Conservation (phyloP, 1,140 invertebrate genomes). For the Theocolax elegans region DNA sequence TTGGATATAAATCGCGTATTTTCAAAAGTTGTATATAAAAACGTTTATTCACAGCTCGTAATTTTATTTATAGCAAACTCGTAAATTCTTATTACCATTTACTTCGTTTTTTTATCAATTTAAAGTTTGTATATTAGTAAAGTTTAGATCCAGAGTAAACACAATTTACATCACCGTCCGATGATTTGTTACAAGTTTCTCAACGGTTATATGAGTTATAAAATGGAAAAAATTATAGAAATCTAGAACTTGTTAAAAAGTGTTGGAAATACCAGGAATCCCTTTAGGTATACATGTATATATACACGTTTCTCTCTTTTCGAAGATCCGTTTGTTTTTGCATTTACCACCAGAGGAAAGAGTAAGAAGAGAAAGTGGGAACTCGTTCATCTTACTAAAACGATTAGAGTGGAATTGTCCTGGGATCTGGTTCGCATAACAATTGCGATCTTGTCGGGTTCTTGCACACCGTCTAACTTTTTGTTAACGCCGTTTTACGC, state of each 20-base stretch:
- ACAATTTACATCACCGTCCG: too few species aligned
- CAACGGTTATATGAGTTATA: too few species aligned
- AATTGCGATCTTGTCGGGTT: neutral
- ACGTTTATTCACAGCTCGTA: too few species aligned
- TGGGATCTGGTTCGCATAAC: constrained; percentile 28
- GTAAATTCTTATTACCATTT: too few species aligned
- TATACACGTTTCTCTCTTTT: neutral
- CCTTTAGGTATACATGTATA: neutral
- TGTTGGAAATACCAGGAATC: neutral
- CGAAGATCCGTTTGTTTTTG: neutral
- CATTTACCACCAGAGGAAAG: neutral
- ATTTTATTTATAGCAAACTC: too few species aligned
- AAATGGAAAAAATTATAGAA: neutral
- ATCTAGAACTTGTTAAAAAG: neutral
- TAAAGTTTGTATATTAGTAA: too few species aligned
- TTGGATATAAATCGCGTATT: too few species aligned
- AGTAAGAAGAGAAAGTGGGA: neutral
- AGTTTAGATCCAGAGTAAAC: too few species aligned
- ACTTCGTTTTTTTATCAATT: too few species aligned
- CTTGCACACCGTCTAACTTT: constrained; percentile 6
- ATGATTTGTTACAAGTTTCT: too few species aligned
- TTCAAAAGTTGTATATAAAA: too few species aligned
- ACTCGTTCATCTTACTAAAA: constrained; percentile 35
- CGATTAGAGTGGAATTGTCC: constrained; percentile 22
- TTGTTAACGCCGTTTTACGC: constrained; percentile 12